Base-by-base conservation (phyloP, 2,888 invertebrate species). In the Gerris lacustris region DNA sequence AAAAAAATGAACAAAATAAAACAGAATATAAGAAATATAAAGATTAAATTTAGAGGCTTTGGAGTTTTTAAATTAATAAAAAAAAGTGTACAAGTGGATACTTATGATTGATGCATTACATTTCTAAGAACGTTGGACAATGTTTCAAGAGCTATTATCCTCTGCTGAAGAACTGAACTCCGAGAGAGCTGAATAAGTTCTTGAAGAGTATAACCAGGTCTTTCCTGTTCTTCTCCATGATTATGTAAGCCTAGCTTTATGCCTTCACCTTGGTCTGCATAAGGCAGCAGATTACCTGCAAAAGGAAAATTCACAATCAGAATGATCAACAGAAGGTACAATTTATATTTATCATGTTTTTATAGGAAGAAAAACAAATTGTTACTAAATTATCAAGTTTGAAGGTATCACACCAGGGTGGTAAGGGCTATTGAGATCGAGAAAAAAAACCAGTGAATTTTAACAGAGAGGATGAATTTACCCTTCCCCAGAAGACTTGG, bases 181-280 rank as follows among this genome's bases (percentile, higher is more conserved):
- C 85, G 79, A 47, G 89, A 87, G 1, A 96, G 81, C 73, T 91
- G 88, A 76, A 96, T 88, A 0, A 96, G 80, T 81, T 97, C 97
- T 75, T 91, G 90, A 11, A 97, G 80, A 0, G 94, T 88, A 80
- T 96, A 97, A 0, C 96, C 96, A 4, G 96, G 92, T 73, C 94
- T 84, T 73, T 89, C 90, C 6, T 94, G 90, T 79, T 97, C 96
- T 75, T 93, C 91, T 0, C 96, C 96, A 80, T 97, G 97, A 80
- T 96, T 92, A 80, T 94, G 94, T 17, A 97, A 83, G 63, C 87
- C 88, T 44, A 86, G 79, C 73, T 85, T 85, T n/a, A 76, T 73
- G 67, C 83, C 83, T 71, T 85, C 84, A 44, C 85, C 81, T 76
- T 87, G 85, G 66, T 86, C 83, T 63, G 84, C 82, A 76, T 87